phyloP scores from a whole-genome alignment of 2,113 vertebrate species.

The Osmerus mordax region DNA sequence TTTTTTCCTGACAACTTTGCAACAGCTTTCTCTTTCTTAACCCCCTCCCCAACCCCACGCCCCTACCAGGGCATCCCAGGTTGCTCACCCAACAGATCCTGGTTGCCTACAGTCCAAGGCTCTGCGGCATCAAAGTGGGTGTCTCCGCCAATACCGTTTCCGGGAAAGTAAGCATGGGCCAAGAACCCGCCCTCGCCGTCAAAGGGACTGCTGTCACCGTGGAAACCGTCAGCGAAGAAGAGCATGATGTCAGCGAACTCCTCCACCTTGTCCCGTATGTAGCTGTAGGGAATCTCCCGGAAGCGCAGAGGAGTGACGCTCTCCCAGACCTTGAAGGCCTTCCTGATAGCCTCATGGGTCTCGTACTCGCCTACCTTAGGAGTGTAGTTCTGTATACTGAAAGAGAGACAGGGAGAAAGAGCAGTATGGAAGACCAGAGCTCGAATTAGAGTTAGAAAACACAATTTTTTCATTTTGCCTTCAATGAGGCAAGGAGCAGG shows the following conservation, averaged over 20 bases:
- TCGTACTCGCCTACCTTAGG: constrained; percentile 83
- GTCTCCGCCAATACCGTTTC: constrained; percentile 85
- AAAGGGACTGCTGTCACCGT: constrained; percentile 87
- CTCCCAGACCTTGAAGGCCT: constrained; percentile 86
- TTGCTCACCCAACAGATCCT: constrained; percentile 78
- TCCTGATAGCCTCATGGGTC: constrained; percentile 83
- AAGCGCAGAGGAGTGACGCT: constrained; percentile 79
- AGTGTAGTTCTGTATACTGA: constrained; percentile 81
- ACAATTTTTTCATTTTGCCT: too few species aligned
- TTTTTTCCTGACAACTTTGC: too few species aligned
- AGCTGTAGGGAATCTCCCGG: constrained; percentile 81
- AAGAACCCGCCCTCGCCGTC: constrained; percentile 90
- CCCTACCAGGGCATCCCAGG: background rate
- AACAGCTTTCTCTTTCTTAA: too few species aligned
- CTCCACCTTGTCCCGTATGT: constrained; percentile 79
- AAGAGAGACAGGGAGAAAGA: background rate
- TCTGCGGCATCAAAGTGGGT: constrained; percentile 89
- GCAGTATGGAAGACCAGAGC: background rate
- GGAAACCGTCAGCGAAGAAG: constrained; percentile 89
- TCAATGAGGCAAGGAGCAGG: too few species aligned
- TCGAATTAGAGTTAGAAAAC: background rate
- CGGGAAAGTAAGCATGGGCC: constrained; percentile 90
- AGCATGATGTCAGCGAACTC: constrained; percentile 90
- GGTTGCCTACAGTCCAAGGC: constrained; percentile 84
- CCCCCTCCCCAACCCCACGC: background rate